Base-by-base conservation (phyloP, 2,113 vertebrate genomes). In the Chaetodon trifascialis region DNA sequence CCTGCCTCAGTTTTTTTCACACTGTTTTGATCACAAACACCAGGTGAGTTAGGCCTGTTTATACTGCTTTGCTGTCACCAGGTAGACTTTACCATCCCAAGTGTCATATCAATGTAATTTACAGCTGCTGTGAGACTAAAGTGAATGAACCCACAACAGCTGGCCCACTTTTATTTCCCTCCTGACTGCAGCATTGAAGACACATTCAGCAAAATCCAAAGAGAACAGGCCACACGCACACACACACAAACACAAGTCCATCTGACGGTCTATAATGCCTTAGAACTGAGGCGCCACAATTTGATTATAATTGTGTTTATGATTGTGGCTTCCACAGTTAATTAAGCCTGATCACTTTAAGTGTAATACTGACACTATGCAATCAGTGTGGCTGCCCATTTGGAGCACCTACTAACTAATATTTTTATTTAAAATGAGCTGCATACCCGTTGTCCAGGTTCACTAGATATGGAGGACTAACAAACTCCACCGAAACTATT, bases 311-410 rank as follows among this genome's bases (percentile, higher is more conserved):
- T 11, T 66, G 54, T 54, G 12, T 54, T 76, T 19, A 47, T 23
- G 8, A 59, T n/a, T 71, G 56, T 52, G 44, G 23, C 64, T 64
- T 71, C n/a, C 38, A 60, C 65, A 59, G 59, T 19, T 70, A 71
- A 73, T 87, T 76, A 49, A 51, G 59, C 77, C 42, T 68, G 56
- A 74, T 49, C 30, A 21, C 30, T 30, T 67, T 17, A 64, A 54
- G 63, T 21, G n/a, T 44, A 51, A 73, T 40, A 66, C 46, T 54
- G 49, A 64, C 44, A 23, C 14, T 15, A 9, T 55, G 38, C 51
- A 52, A 55, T 76, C 38, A 23, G n/a, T 4, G n/a, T 19, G 15
- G 15, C 30, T 46, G 34, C 3, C 10, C 69, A 19, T 72, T 56
- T 36, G 9, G 51, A 56, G 46, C 21, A 23, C 5, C 4, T 25